Conservation (phyloP, 2,797 vertebrate species). For the Gallirallus australis region DNA sequence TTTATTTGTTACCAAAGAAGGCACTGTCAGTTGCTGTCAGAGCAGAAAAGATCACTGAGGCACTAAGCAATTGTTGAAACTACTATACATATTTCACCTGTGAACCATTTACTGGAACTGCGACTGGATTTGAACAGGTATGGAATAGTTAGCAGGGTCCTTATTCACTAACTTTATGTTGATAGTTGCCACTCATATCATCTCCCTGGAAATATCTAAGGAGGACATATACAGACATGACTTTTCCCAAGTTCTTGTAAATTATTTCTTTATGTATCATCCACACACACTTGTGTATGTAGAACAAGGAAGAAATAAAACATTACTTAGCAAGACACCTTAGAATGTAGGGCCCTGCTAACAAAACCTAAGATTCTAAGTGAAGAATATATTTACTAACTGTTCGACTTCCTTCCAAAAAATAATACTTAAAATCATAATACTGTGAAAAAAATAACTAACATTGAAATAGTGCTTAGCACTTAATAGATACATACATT, state of each 20-base stretch:
- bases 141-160: neutral
- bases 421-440: neutral
- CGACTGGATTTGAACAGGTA: neutral
- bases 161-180: neutral
- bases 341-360: neutral
- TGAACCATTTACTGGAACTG: neutral
- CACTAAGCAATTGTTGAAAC: neutral
- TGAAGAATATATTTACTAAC: neutral
- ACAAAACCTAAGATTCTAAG: neutral
- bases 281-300: fast-evolving
- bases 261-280: neutral
- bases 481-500: neutral
- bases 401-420: neutral
- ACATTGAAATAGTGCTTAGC: neutral
- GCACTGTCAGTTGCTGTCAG: neutral
- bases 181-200: neutral
- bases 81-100: neutral
- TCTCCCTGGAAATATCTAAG: neutral
- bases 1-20: neutral
- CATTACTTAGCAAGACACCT: neutral
- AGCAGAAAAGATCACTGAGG: neutral
- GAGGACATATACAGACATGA: neutral
- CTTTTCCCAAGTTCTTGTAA: neutral
- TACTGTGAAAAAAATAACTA: neutral
- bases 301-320: neutral